Conservation (phyloP, 1,140 invertebrate genomes). For the Druon quercuslanigerum region DNA sequence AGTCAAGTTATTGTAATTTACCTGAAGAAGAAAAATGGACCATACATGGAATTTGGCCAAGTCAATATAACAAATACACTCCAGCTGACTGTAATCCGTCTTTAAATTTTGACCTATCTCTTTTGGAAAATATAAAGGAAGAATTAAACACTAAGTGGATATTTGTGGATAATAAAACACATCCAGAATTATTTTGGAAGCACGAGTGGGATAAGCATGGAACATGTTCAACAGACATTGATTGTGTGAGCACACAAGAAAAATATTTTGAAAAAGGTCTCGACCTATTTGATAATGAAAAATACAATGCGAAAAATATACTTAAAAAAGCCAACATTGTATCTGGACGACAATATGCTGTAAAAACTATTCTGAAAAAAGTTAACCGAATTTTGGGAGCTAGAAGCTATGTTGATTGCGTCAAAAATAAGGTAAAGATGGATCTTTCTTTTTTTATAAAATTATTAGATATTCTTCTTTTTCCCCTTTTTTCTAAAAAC, state of each 20-base stretch:
- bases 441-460: background rate
- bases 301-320: conserved; percentile 81
- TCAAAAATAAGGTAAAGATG: conserved; percentile 52
- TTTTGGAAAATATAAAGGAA: conserved; percentile 78
- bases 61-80: conserved; percentile 79
- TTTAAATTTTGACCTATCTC: conserved; percentile 79
- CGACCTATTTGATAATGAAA: conserved; percentile 73
- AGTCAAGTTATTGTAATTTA: conserved; percentile 79
- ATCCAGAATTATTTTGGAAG: conserved; percentile 82
- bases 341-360: conserved; percentile 77
- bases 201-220: conserved; percentile 93
- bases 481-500: no score
- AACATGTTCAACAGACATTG: conserved; percentile 82
- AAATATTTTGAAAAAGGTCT: conserved; percentile 86
- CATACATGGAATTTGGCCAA: conserved; percentile 90
- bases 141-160: conserved; percentile 83
- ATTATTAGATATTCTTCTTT: no score
- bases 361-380: conserved; percentile 77
- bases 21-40: conserved; percentile 82
- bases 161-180: conserved; percentile 81
- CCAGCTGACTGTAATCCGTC: conserved; percentile 83
- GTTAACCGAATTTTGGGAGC: conserved; percentile 68
- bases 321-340: conserved; percentile 77
- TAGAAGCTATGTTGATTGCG: conserved; percentile 56
- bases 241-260: conserved; percentile 78